Base-by-base conservation (phyloP, 2,113 vertebrate species). In the Colistium nudipinnis region DNA sequence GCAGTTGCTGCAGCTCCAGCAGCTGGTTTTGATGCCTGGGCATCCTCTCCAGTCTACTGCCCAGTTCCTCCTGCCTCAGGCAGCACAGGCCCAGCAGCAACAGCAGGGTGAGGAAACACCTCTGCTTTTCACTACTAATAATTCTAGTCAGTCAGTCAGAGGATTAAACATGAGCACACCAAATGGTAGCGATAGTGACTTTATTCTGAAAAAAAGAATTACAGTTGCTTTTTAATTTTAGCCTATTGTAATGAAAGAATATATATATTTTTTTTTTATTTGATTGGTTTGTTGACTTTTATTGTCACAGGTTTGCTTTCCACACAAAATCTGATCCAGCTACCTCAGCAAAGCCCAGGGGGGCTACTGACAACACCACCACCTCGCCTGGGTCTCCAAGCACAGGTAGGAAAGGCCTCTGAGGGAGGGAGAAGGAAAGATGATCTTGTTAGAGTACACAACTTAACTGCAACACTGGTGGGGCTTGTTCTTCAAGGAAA, bases 291-390 rank as follows among this genome's bases (percentile, higher is more conserved):
- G 9, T 36, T 67, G 2, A 0, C 33, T 53, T 11, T 1, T 51
- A 17, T 27, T 47, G 13, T 67, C 22, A 0, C 76, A 97, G 95
- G 94, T 91, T 92, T 97, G 90, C 93, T 96, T 66, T 93, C 95
- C 0, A 93, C 95, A 78, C 84, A 91, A 92, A 97, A 96, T 94
- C 89, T 97, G 88, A 95, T 97, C 91, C 91, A 95, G 91, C 95
- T 97, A 96, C 95, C 96, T 96, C 96, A 96, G 92, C 96, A 96
- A 90, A 95, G 90, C 90, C 92, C 93, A 66, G 95, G 93, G 70
- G 93, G 92, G 24, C 93, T 96, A n/a, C 89, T 96, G 81, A 90
- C 94, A 54, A 90, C 94, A 54, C 84, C 88, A 56, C 94, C 94
- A n/a, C 90, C 96, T 73, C 93, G 95, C 72, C 87, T 95, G 60